Conservation (phyloP, 2,888 invertebrate species). For the Lobophora halterata region DNA sequence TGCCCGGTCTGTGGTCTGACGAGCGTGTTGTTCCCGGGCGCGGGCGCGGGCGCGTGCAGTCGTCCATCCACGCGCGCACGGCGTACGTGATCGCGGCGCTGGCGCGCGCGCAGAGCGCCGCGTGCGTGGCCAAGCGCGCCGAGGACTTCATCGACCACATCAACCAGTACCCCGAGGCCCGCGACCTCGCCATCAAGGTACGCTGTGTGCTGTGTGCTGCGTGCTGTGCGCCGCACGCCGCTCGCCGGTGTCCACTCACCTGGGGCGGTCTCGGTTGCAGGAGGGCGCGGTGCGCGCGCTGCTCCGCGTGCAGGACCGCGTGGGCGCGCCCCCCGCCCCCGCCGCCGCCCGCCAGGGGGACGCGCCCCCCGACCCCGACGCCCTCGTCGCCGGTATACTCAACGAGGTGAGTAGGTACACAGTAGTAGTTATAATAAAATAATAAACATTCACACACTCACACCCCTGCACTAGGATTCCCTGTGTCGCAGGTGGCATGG, state of each 20-base stretch:
- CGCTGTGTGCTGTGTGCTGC: too few species aligned
- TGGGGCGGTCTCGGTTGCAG: constrained; percentile 70
- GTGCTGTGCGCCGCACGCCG: too few species aligned
- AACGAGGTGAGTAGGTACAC: constrained; percentile 43
- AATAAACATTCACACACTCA: too few species aligned
- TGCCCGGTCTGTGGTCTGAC: too few species aligned
- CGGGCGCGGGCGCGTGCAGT: too few species aligned
- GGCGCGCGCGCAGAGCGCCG: constrained; percentile 75
- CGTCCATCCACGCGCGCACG: constrained; percentile 83
- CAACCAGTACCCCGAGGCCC: constrained; percentile 86
- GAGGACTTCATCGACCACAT: constrained; percentile 87
- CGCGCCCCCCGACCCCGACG: constrained; percentile 46
- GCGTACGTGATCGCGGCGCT: constrained; percentile 84
- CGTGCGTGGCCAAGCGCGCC: constrained; percentile 81
- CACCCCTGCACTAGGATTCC: too few species aligned
- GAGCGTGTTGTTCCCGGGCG: too few species aligned
- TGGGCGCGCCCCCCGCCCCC: constrained; percentile 81
- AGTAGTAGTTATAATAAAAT: too few species aligned
- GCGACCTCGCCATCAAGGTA: constrained; percentile 87
- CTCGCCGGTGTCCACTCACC: too few species aligned
- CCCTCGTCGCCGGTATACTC: constrained; percentile 51
- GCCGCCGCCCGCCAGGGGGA: constrained; percentile 61
- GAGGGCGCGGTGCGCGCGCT: constrained; percentile 85
- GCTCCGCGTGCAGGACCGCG: constrained; percentile 74
- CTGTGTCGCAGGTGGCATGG: too few species aligned